Conservation (phyloP, 2,888 invertebrate species). For the Mesodorylaimus sp. region DNA sequence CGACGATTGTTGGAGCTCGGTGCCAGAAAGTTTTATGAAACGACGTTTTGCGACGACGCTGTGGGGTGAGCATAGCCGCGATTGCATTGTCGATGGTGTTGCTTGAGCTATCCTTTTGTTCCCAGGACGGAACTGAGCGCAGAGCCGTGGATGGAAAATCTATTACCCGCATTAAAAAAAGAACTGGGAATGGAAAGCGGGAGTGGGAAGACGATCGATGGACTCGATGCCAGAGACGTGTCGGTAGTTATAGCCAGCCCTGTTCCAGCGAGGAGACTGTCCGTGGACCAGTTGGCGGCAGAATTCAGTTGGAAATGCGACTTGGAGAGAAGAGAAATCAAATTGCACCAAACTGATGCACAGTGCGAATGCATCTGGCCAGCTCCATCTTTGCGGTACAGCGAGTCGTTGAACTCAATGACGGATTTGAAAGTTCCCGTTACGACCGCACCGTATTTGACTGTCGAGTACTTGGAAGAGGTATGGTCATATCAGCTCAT, state of each 20-base stretch:
- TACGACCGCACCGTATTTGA: neutral
- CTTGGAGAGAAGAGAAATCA: no score
- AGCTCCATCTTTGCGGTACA: neutral
- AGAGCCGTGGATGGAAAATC: conserved; percentile 40
- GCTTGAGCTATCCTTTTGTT: conserved; percentile 9
- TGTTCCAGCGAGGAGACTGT: no score
- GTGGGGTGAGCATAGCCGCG: conserved; percentile 31
- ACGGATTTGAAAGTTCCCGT: neutral
- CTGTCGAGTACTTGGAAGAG: neutral
- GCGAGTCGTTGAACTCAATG: neutral
- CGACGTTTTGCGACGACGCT: conserved; percentile 41
- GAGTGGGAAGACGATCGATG: no score
- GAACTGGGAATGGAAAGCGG: no score
- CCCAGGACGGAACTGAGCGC: conserved; percentile 36
- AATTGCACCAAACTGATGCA: no score
- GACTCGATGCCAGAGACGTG: no score
- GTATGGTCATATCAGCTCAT: no score
- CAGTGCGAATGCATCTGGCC: neutral
- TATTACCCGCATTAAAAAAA: conserved; percentile 16
- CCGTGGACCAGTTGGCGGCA: no score
- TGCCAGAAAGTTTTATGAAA: conserved; percentile 34
- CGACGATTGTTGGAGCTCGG: conserved; percentile 35
- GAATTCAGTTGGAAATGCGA: no score
- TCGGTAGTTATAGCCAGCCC: no score
- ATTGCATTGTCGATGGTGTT: neutral